Conservation (phyloP, 2,113 vertebrate species). For the Phylloscopus trochiloides region DNA sequence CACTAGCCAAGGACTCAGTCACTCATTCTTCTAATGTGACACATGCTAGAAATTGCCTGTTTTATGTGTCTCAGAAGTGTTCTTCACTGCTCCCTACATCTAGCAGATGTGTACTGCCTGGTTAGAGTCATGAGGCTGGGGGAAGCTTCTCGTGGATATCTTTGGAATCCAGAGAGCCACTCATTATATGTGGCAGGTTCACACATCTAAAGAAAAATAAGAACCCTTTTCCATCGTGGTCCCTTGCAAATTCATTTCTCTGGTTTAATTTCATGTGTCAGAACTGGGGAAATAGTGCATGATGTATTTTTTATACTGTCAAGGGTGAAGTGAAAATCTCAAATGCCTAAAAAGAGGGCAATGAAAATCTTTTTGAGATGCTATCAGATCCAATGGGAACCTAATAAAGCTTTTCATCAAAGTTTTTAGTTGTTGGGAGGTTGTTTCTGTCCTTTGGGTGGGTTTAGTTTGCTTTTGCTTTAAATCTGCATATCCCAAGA, state of each 20-base stretch:
- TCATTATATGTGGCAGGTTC: accelerated
- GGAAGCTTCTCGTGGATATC: not conserved
- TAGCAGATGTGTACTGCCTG: not conserved
- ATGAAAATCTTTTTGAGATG: not conserved
- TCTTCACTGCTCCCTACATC: not conserved
- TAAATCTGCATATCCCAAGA: not conserved
- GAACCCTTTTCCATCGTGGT: not conserved
- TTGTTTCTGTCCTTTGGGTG: not conserved
- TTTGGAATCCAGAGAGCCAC: not conserved
- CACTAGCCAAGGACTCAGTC: not conserved
- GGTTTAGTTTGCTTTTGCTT: not conserved
- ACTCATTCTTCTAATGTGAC: not conserved
- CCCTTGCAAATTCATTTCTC: not conserved
- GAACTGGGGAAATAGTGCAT: not conserved
- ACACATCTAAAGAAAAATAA: not conserved
- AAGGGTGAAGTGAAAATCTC: not conserved
- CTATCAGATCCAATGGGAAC: not conserved
- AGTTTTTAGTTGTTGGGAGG: not conserved
- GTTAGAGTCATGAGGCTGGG: accelerated
- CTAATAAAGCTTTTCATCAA: not conserved
- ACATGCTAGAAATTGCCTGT: not conserved
- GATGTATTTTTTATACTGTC: not conserved
- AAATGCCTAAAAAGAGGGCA: not conserved
- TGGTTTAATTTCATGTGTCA: not conserved
- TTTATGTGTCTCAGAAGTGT: not conserved